A percentile compares a stretch with the other conserved stretches of the same genome.
Evolutionary conservation across 2,888 invertebrate genomes (phyloP).

Genomic region (Plagodis dolabraria): DNA sequence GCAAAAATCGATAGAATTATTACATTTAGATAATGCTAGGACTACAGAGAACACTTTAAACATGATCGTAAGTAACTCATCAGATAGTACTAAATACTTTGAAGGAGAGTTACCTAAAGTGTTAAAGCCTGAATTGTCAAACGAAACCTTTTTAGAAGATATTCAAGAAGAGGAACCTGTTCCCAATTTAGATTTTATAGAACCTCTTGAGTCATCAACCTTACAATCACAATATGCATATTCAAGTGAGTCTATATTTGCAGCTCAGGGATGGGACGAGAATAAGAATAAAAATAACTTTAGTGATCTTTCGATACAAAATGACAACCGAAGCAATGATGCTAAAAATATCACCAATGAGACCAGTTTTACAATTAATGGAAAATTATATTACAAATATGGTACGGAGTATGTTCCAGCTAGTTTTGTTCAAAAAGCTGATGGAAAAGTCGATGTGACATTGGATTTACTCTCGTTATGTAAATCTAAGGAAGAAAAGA

Average conservation of each 20-base stretch:
- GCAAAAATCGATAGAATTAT: not conserved
- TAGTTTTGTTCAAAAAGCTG: conserved; percentile 47
- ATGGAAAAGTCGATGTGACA: conserved; percentile 46
- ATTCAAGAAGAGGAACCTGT: conserved; percentile 47
- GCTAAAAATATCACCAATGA: not conserved
- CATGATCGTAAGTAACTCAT: not conserved
- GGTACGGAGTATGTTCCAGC: conserved; percentile 44
- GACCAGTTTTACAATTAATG: conserved; percentile 19
- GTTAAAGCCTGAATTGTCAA: conserved; percentile 47
- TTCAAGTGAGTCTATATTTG: not conserved
- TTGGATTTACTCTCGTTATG: conserved; percentile 50
- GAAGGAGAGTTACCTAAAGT: conserved; percentile 47
- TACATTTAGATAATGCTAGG: not conserved
- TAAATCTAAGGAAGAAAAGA: conserved; percentile 22
- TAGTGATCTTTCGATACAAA: not conserved
- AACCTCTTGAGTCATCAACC: not conserved
- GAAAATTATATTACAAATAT: conserved; percentile 47
- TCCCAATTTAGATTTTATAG: conserved; percentile 45
- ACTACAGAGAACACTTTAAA: not conserved
- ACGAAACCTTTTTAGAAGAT: conserved; percentile 44
- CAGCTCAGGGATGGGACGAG: not conserved
- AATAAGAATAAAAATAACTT: not conserved
- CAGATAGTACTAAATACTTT: conserved; percentile 4
- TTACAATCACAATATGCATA: not conserved
- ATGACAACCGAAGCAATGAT: conserved; percentile 10